These are phyloP conservation scores for Meliscaeva auricollis DNA, from an alignment of 2,888 invertebrate genomes.

Conservation along the genomic window DNA sequence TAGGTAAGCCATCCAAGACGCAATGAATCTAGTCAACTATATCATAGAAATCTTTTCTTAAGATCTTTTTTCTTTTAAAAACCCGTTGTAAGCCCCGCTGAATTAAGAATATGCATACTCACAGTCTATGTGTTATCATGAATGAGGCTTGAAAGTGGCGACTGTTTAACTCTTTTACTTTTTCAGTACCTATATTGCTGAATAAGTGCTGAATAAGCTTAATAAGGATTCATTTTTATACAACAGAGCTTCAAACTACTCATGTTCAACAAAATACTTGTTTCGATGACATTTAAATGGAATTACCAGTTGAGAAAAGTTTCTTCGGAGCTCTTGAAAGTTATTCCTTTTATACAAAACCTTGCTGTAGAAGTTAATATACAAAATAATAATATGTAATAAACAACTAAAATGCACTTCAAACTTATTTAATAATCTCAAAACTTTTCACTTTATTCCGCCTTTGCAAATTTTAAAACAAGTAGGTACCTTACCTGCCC, in stretches of 20 bases:
- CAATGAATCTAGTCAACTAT: no score
- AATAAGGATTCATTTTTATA: background rate
- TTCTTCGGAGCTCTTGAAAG: background rate
- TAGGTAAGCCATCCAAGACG: no score
- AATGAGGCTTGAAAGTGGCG: no score
- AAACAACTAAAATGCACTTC: slow-evolving; percentile 14
- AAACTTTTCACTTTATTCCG: slow-evolving; percentile 25
- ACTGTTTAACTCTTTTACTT: no score
- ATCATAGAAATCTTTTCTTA: no score
- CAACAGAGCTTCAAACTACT: background rate
- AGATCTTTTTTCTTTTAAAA: no score
- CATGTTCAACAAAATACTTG: background rate
- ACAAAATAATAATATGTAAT: slow-evolving; percentile 11
- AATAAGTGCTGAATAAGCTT: slow-evolving; percentile 7
- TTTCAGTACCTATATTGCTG: no score
- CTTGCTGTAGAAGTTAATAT: background rate
- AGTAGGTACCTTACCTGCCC: background rate
- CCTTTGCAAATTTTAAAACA: slow-evolving; percentile 5
- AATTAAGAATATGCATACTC: no score
- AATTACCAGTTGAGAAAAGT: background rate
- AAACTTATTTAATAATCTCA: slow-evolving; percentile 35
- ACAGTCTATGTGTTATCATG: no score
- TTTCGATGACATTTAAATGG: background rate
- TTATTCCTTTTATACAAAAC: background rate
- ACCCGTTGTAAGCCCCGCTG: no score